Evolutionary conservation across 2,888 invertebrate genomes (phyloP), one percentile per base, ranked within the genome.

Genomic region (Drosophila cognata): DNA sequence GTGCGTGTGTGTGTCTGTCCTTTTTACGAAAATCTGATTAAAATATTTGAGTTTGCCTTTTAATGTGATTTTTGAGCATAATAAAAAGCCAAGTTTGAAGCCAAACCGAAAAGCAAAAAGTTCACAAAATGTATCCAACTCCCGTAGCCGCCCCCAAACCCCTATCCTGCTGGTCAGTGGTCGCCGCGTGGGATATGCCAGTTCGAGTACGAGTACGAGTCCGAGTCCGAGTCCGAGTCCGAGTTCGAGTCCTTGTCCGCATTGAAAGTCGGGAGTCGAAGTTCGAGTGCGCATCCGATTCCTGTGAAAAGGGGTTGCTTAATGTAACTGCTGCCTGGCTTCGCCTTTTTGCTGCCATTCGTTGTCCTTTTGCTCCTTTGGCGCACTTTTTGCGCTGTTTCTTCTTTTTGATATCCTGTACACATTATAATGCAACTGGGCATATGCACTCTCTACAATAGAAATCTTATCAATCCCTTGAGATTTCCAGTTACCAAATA

Each of bases 1-100:
- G 59, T 46, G 58, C 52, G 73, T 77, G 63, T 77, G 77, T 75
- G 65, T 77, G 79, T 75, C 82, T 83, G 85, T 88, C 81, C 89
- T 82, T 84, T 81, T 84, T 87, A 81, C 82, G 88, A 86, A 92
- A 92, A 92, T 92, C 92, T 92, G 92, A 92, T 92, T 92, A 92
- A 92, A 92, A 92, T 91, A 91, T 92, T 91, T 92, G 90, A 92
- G 91, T 88, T 91, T 91, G 92, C 91, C 90, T 92, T 91, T 92
- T 92, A 92, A 92, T 92, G 92, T 91, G 92, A 92, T 92, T 92
- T 91, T 89, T 91, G 89, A 89, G 88, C 91, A 91, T 89, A 90
- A 89, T 89, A 88, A 88, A 88, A 90, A 90, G 85, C 85, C 71
- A 70, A 86, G 74, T 77, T 85, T 69, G 63, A 62, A 73, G 68